Conservation (phyloP, 35 echinoderm and acorn worm species). For the Chiridota heheva region DNA sequence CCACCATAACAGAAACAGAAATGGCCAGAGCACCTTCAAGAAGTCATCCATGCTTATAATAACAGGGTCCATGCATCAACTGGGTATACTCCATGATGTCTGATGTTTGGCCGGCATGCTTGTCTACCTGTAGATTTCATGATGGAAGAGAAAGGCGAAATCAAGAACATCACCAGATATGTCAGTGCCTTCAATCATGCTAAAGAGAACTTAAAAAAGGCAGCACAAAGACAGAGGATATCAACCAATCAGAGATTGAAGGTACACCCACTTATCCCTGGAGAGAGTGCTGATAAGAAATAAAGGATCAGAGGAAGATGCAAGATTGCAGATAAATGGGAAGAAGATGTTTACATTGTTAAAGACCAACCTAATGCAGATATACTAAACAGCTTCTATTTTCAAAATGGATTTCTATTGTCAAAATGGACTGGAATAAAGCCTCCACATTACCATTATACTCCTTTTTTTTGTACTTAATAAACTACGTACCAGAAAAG, state of each 20-base stretch:
- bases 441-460: too few relatives aligned
- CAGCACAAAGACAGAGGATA: not conserved
- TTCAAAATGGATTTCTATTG: too few relatives aligned
- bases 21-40: constrained; percentile 43
- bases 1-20: constrained; percentile 28
- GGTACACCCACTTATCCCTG: constrained; percentile 6
- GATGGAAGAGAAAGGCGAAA: not conserved
- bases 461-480: too few relatives aligned
- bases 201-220: constrained; percentile 2
- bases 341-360: constrained; percentile 18
- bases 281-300: constrained; percentile 62
- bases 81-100: constrained; percentile 46
- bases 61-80: constrained; percentile 46
- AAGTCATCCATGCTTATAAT: constrained; percentile 47
- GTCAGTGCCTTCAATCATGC: constrained; percentile 3
- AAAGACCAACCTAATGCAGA: not conserved
- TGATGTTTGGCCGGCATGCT: constrained; percentile 58
- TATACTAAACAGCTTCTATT: too few relatives aligned
- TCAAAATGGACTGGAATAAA: too few relatives aligned
- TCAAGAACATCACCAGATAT: constrained; percentile 2
- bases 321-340: constrained; percentile 67
- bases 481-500: too few relatives aligned
- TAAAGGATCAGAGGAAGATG: constrained; percentile 25
- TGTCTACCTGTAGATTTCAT: constrained; percentile 47
- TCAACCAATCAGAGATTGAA: not conserved